Evolutionary conservation across 1,140 invertebrate species (phyloP).

Genomic region (Lysiphlebus fabarum): DNA sequence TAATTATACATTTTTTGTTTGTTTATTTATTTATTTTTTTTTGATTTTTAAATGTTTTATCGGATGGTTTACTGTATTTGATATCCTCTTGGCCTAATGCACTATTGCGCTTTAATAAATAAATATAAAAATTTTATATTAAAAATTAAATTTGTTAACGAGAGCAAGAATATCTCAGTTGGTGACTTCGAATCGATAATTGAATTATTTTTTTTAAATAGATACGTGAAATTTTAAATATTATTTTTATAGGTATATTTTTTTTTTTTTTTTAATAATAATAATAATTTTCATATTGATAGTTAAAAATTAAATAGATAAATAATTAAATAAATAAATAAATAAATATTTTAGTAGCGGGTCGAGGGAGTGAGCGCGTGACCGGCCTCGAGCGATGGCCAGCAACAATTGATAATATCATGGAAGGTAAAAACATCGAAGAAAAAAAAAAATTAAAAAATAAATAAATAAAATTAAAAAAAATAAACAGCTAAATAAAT

Average conservation of each 20-base stretch:
- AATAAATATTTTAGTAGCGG: slow-evolving; percentile 52
- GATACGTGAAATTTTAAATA: neutral
- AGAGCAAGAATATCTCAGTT: neutral
- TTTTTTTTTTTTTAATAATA: no score
- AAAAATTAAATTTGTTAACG: neutral
- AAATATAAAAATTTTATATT: no score
- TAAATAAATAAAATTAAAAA: slow-evolving; percentile 11
- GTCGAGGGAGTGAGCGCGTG: slow-evolving; percentile 52
- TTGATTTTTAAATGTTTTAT: no score
- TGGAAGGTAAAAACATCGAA: slow-evolving; percentile 53
- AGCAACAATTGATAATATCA: slow-evolving; percentile 58
- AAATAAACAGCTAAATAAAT: slow-evolving; percentile 11
- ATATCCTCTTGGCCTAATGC: no score
- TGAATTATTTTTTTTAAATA: neutral
- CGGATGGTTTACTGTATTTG: no score
- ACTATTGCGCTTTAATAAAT: neutral
- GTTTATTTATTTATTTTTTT: no score
- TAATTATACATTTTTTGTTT: no score
- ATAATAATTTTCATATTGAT: no score
- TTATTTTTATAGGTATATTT: neutral
- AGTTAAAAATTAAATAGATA: neutral
- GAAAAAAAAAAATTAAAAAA: slow-evolving; percentile 13
- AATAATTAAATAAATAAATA: slow-evolving; percentile 30
- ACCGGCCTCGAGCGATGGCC: slow-evolving; percentile 51
- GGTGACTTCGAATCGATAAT: slow-evolving; percentile 20